Conservation (phyloP, 2,888 invertebrate genomes). For the Hypomecis atomaria region DNA sequence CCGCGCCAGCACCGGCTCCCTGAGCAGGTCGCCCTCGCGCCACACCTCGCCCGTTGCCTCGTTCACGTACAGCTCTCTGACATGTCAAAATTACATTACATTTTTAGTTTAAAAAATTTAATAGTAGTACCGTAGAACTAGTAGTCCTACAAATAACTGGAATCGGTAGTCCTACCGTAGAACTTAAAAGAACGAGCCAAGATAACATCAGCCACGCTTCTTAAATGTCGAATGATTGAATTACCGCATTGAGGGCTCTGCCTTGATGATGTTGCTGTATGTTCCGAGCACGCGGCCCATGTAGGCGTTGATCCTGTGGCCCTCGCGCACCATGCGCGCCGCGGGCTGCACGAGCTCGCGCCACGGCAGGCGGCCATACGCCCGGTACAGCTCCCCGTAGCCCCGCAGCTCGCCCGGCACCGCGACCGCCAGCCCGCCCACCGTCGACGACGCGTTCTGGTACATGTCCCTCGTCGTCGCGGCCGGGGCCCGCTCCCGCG, state of each 20-base stretch:
- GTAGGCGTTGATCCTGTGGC: conserved; percentile 88
- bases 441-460: conserved; percentile 73
- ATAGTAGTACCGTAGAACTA: too few species aligned
- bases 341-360: conserved; percentile 90
- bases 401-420: conserved; percentile 96
- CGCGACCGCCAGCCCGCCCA: conserved; percentile 89
- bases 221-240: too few species aligned
- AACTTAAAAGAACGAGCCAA: too few species aligned
- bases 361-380: conserved; percentile 92
- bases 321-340: conserved; percentile 89
- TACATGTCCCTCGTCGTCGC: conserved; percentile 89
- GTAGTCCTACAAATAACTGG: too few species aligned
- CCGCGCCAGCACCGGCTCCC: conserved; percentile 86
- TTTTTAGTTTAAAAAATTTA: background rate
- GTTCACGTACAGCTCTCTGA: conserved; percentile 86
- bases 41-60: conserved; percentile 85
- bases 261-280: conserved; percentile 80
- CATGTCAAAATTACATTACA: background rate
- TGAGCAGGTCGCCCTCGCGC: conserved; percentile 87
- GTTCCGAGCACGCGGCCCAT: conserved; percentile 83
- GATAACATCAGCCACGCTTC: too few species aligned
- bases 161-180: too few species aligned
- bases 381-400: conserved; percentile 90
- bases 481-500: conserved; percentile 91
- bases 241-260: conserved; percentile 85